Evolutionary conservation across 2,113 vertebrate genomes (phyloP), one percentile per base, ranked within the genome.

Genomic region (Gnathonemus echidnorhynchus): DNA sequence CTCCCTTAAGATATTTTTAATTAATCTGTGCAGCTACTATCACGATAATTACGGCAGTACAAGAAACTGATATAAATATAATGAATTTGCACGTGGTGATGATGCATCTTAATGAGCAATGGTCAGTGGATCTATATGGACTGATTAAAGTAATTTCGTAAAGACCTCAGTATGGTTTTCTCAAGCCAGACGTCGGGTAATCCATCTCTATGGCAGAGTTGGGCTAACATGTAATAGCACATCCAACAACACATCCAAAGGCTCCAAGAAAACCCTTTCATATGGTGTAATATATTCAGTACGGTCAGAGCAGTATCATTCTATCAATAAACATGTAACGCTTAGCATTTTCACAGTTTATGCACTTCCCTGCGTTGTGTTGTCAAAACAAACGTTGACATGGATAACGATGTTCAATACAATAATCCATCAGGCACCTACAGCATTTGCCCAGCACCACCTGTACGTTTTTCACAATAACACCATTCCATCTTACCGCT

Each of bases 331-430:
- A 85, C 45, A 48, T n/a, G 83, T 85, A 48, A 85, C 10, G 74
- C 74, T 80, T 39, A 80, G 74, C 74, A 80, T 80, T 80, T 80
- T 80, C 74, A 80, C 74, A 80, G 35, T 35, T 80, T 42, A 42
- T 48, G 21, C 83, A n/a, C 83, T 42, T 48, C 45, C 39, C 83
- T 4, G 45, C 45, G 4, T 46, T n/a, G 83, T 85, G 83, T 85
- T 48, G 83, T 46, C 83, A 85, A 85, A 85, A 85, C 83, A 85
- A 85, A 85, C 24, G 17, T 85, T 85, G 83, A 85, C 83, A 85
- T 85, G 83, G 45, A 24, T 85, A 85, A 85, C 83, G 42, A n/a
- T 46, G 19, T 48, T 85, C 42, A 11, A 85, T 48, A 85, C 83
- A 85, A 85, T 85, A 11, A 85, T 48, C 39, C 45, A 11, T 85